A percentile compares a stretch with the other conserved stretches of the same genome.
Conservation (phyloP, 2,888 invertebrate genomes). For the Scrobipalpa atriplicella region DNA sequence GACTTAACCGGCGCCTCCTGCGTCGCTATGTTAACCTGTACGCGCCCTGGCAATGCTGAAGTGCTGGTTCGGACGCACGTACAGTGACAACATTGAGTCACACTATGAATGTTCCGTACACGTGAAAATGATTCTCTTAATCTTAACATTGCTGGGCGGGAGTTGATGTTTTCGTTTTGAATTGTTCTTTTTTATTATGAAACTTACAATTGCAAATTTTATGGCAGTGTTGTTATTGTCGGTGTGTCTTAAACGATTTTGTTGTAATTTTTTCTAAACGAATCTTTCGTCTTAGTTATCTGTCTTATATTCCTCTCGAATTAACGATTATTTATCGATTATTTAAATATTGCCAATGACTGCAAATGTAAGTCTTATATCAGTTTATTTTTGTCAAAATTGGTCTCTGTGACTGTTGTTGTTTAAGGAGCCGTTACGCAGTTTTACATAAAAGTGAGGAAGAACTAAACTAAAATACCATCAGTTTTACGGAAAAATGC, state of each 20-base stretch:
- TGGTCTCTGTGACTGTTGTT: not conserved
- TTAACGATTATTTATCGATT: conserved; percentile 7
- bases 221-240: conserved; percentile 4
- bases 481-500: conserved; percentile 10
- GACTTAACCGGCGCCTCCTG: conserved; percentile 74
- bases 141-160: conserved; percentile 5
- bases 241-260: not conserved
- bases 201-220: conserved; percentile 11
- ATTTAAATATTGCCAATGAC: not conserved
- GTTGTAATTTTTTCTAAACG: not conserved
- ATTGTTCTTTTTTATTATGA: conserved; percentile 6
- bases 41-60: conserved; percentile 73
- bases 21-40: conserved; percentile 74
- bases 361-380: conserved; percentile 27
- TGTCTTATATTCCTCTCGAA: conserved; percentile 2
- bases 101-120: not conserved
- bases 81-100: not conserved
- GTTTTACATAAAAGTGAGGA: conserved; percentile 5
- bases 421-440: not conserved
- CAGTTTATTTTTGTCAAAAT: not conserved
- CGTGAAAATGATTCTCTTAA: not conserved
- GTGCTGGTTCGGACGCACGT: not conserved
- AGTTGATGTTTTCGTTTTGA: not conserved
- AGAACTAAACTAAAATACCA: not conserved
- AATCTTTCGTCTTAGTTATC: not conserved